These are phyloP conservation scores for Tragelaphus strepsiceros DNA, from an alignment of 2,113 vertebrate species.

Conservation along the genomic window DNA sequence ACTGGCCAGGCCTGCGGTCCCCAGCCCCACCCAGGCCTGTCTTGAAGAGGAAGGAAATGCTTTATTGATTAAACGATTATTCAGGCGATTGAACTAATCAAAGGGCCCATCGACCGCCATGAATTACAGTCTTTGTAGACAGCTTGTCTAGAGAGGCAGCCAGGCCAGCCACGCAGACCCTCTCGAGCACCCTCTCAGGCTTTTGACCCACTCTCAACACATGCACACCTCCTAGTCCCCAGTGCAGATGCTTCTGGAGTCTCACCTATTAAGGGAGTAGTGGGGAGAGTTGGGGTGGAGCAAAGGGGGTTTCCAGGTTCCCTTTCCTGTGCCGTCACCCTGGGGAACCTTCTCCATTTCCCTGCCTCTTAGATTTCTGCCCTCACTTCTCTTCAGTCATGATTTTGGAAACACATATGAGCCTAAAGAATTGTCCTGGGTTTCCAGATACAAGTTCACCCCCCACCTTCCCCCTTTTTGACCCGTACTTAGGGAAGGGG, in stretches of 20 bases:
- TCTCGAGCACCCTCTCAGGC: neutral
- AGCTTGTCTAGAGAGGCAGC: slow-evolving; percentile 34
- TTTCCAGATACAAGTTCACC: neutral
- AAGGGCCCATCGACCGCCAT: slow-evolving; percentile 78
- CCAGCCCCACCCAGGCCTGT: slow-evolving; percentile 50
- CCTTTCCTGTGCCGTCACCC: neutral
- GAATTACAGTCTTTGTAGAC: slow-evolving; percentile 74
- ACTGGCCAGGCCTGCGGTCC: neutral
- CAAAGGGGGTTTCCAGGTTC: neutral
- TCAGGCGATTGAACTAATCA: slow-evolving; percentile 85
- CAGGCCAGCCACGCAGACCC: neutral
- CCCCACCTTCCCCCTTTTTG: neutral
- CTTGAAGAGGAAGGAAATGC: slow-evolving; percentile 75
- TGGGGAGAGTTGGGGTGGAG: neutral
- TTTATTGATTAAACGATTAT: slow-evolving; percentile 86
- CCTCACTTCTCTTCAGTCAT: neutral
- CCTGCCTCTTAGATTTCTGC: neutral
- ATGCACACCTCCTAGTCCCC: neutral
- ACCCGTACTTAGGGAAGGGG: neutral
- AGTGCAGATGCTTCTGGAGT: neutral
- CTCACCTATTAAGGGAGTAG: neutral
- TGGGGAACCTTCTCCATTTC: neutral
- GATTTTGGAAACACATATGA: neutral
- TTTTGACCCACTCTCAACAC: neutral
- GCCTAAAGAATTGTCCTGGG: neutral